Percentiles rank a stretch among this genome's conserved stretches.
Conservation (phyloP, 2,113 vertebrate genomes). For the Acanthisitta chloris region DNA sequence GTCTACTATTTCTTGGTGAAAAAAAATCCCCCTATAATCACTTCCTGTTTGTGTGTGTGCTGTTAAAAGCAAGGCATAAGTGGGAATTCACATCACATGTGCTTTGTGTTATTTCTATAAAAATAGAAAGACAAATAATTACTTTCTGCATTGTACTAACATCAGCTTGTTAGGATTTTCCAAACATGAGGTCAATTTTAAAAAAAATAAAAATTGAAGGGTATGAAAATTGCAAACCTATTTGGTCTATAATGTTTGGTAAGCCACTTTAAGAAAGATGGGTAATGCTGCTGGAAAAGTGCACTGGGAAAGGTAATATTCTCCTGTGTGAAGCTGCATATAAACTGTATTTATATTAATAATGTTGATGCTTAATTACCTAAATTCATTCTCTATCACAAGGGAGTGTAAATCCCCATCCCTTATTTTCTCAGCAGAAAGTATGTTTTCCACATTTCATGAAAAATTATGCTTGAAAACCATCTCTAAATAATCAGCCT, state of each 20-base stretch:
- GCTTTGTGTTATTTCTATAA: neutral
- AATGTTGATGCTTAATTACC: neutral
- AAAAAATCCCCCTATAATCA: neutral
- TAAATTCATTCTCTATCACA: neutral
- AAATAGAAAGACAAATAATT: constrained; percentile 1
- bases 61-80: neutral
- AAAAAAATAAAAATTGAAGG: neutral
- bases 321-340: neutral
- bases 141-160: neutral
- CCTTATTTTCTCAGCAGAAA: neutral
- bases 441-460: neutral
- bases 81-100: neutral
- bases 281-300: neutral
- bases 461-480: neutral
- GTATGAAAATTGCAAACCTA: neutral
- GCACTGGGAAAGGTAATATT: neutral
- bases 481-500: neutral
- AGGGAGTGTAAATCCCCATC: neutral
- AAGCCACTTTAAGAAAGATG: neutral
- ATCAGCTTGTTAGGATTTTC: neutral
- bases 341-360: neutral
- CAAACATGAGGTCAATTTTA: neutral
- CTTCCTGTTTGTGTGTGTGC: neutral
- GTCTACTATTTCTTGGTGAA: neutral
- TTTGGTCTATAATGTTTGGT: neutral